Conservation (phyloP, 1,140 invertebrate species). For the Acromyrmex heyeri region DNA sequence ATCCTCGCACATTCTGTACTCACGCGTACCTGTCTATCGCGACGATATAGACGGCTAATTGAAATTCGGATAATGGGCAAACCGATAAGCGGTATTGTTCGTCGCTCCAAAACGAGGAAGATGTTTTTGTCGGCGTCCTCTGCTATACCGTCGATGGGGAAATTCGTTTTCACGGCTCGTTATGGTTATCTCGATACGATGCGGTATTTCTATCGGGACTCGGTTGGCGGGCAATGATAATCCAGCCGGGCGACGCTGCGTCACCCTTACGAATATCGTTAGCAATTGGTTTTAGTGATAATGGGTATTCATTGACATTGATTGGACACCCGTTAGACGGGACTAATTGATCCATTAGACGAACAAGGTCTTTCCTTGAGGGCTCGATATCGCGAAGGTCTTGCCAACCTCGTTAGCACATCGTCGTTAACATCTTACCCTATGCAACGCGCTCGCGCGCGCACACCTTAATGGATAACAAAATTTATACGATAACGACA, state of each 20-base stretch:
- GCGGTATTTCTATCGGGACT: slow-evolving; percentile 17
- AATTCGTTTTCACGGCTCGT: slow-evolving; percentile 71
- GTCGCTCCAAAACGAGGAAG: slow-evolving; percentile 53
- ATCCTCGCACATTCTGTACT: slow-evolving; percentile 26
- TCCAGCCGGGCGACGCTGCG: slow-evolving; percentile 14
- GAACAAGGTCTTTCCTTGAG: slow-evolving; percentile 66
- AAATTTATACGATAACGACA: slow-evolving; percentile 67
- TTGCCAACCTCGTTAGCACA: slow-evolving; percentile 64
- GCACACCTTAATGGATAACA: slow-evolving; percentile 46
- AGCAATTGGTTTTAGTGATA: slow-evolving; percentile 69
- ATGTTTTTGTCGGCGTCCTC: slow-evolving; percentile 59
- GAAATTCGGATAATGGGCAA: slow-evolving; percentile 75
- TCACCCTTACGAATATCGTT: slow-evolving; percentile 61
- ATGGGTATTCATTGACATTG: slow-evolving; percentile 71
- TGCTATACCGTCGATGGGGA: slow-evolving; percentile 20
- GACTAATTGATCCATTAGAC: slow-evolving; percentile 75
- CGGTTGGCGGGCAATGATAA: slow-evolving; percentile 22
- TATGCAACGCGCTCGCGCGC: not conserved
- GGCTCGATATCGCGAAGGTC: slow-evolving; percentile 58
- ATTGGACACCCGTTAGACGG: slow-evolving; percentile 65
- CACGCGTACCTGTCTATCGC: slow-evolving; percentile 21
- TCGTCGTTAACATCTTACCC: slow-evolving; percentile 42
- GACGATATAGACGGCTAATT: slow-evolving; percentile 57
- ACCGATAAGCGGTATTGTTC: slow-evolving; percentile 59
- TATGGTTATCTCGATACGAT: slow-evolving; percentile 57